Percentiles rank a stretch among this genome's conserved stretches.
Conservation (phyloP, 1,140 invertebrate species). For the Diorhabda carinulata region DNA sequence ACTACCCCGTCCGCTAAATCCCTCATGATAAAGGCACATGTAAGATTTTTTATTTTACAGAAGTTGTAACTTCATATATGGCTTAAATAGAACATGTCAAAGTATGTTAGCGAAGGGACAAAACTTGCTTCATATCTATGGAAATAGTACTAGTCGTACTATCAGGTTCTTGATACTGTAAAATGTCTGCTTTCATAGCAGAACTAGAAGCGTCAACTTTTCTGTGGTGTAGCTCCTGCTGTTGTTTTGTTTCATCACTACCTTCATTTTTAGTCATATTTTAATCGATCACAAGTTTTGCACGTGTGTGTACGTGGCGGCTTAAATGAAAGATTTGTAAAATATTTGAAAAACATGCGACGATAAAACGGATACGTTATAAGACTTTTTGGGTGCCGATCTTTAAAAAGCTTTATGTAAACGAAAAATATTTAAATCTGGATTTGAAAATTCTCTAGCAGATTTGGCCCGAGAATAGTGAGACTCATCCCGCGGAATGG, state of each 20-base stretch:
- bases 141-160: too few species aligned
- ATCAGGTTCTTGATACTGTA: neutral
- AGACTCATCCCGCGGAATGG: too few species aligned
- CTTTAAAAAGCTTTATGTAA: too few species aligned
- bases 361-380: too few species aligned
- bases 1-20: too few species aligned
- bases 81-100: constrained; percentile 18
- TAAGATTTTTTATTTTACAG: too few species aligned
- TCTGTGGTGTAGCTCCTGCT: constrained; percentile 19
- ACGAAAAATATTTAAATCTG: too few species aligned
- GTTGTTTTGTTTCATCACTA: neutral
- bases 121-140: constrained; percentile 9
- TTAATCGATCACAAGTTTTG: neutral
- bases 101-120: neutral
- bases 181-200: neutral
- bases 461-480: too few species aligned
- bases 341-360: neutral
- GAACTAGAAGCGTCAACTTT: neutral
- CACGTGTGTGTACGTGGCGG: neutral
- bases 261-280: neutral
- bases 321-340: neutral
- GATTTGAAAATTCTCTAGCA: too few species aligned
- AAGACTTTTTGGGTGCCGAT: too few species aligned
- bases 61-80: constrained; percentile 21
- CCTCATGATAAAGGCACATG: too few species aligned